Conservation (phyloP, 2,113 vertebrate genomes). For the Neofelis nebulosa region DNA sequence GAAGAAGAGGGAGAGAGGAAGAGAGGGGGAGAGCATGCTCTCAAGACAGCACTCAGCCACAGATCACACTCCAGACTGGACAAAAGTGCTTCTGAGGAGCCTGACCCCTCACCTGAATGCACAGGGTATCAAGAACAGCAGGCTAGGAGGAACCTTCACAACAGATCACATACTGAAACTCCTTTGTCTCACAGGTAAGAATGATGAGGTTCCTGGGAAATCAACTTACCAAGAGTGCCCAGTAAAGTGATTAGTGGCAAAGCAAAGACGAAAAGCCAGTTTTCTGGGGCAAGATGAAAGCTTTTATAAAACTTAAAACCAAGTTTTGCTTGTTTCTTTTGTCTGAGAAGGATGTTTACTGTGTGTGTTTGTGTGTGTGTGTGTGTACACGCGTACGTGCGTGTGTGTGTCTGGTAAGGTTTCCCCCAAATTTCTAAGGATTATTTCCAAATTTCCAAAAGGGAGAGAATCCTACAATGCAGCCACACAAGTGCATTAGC, state of each 20-base stretch:
- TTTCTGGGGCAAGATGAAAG: neutral
- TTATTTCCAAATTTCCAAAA: constrained; percentile 15
- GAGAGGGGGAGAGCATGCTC: neutral
- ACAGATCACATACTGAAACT: neutral
- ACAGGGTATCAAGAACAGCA: neutral
- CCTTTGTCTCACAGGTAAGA: neutral
- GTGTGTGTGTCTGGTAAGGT: neutral
- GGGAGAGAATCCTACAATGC: neutral
- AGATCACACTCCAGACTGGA: neutral
- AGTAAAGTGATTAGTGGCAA: neutral
- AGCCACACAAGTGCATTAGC: neutral
- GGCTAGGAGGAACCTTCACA: neutral
- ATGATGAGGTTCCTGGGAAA: neutral
- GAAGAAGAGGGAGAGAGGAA: neutral
- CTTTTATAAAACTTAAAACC: neutral
- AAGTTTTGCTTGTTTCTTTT: neutral
- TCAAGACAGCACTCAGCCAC: neutral
- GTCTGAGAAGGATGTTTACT: neutral
- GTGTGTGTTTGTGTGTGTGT: neutral
- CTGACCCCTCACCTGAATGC: neutral
- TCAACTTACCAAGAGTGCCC: neutral
- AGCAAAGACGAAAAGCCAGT: neutral
- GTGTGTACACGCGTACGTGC: neutral
- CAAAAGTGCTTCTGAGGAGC: neutral
- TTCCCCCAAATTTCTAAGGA: neutral